Conservation (phyloP, 2,113 vertebrate species). For the Rutilus rutilus region DNA sequence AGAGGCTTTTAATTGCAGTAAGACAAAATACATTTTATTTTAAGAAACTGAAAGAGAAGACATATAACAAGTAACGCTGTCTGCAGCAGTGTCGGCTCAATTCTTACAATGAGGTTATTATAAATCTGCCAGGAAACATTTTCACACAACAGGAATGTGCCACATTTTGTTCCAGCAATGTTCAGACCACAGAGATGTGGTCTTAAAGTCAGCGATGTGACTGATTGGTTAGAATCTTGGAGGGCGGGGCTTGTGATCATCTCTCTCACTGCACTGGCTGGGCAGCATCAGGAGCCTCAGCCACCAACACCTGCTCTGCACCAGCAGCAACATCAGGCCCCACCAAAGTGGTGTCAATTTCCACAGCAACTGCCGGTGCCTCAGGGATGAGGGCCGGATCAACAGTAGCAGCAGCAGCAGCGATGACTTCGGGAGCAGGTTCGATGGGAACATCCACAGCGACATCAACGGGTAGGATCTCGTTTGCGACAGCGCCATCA, state of each 20-base stretch:
- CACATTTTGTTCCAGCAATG: constrained; percentile 8
- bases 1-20: constrained; percentile 5
- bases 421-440: constrained; percentile 1
- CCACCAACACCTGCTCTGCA: constrained; percentile 47
- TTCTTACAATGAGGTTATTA: constrained; percentile 28
- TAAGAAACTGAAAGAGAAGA: constrained; percentile 26
- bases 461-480: neutral
- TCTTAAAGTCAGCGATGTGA: neutral
- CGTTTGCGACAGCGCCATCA: neutral
- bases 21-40: constrained; percentile 41
- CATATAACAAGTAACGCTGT: neutral
- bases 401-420: constrained; percentile 12
- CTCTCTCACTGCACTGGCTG: neutral
- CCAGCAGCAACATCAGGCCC: constrained; percentile 41
- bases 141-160: constrained; percentile 25
- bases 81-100: constrained; percentile 15
- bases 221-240: neutral
- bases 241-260: neutral
- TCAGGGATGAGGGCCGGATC: constrained; percentile 33
- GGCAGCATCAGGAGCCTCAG: constrained; percentile 5
- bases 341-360: constrained; percentile 20
- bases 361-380: constrained; percentile 8
- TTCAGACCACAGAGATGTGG: neutral
- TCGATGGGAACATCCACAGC: neutral
- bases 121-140: constrained; percentile 24